A percentile compares a stretch with the other conserved stretches of the same genome.
Conservation (phyloP, 2,888 invertebrate species). For the Toxonevra muliebris region DNA sequence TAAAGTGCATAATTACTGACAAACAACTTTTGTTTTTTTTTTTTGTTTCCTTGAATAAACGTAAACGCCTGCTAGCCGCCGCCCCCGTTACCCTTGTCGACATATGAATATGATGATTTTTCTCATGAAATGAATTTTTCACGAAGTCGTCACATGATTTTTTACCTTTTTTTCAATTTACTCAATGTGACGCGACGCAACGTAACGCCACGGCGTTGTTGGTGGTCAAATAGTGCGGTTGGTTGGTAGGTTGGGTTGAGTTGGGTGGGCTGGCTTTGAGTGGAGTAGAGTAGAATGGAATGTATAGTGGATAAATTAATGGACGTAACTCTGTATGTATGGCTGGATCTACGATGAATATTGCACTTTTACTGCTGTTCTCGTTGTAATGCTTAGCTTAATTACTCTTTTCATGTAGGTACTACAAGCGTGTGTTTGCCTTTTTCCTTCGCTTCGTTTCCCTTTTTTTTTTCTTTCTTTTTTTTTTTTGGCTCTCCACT, state of each 20-base stretch:
- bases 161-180: neutral
- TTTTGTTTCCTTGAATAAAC: no score
- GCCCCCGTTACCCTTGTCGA: no score
- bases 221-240: slow-evolving; percentile 27
- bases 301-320: neutral
- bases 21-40: no score
- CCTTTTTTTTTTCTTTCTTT: neutral
- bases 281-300: neutral
- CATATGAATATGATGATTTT: no score
- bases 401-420: slow-evolving; percentile 18
- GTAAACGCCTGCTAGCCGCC: no score
- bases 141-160: slow-evolving; percentile 9
- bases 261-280: neutral
- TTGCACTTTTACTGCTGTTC: slow-evolving; percentile 14
- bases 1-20: no score
- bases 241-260: slow-evolving; percentile 7
- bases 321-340: slow-evolving; percentile 10
- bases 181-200: neutral
- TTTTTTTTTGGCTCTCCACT: neutral
- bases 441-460: slow-evolving; percentile 1
- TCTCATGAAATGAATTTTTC: no score
- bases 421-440: neutral
- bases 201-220: slow-evolving; percentile 3
- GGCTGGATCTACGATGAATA: neutral
- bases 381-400: slow-evolving; percentile 22